These are phyloP conservation scores for Drosophila subquinaria DNA, from an alignment of 2,888 invertebrate species.

Conservation along the genomic window DNA sequence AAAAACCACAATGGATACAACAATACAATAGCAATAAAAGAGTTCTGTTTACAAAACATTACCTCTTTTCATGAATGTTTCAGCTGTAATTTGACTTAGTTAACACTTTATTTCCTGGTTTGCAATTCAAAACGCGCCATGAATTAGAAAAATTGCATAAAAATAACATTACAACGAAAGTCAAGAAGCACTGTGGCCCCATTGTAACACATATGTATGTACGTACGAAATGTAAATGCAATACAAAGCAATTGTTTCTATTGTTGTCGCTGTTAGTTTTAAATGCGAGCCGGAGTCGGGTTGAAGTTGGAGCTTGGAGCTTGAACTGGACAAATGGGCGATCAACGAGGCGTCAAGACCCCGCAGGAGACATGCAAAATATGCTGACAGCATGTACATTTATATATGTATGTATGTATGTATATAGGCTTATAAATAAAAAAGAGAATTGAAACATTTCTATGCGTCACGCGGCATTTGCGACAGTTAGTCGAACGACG, in stretches of 20 bases:
- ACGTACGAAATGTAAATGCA: slow-evolving; percentile 40
- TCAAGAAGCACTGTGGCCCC: slow-evolving; percentile 34
- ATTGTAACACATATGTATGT: slow-evolving; percentile 43
- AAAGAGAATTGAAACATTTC: slow-evolving; percentile 61
- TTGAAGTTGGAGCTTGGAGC: slow-evolving; percentile 16
- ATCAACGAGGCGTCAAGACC: slow-evolving; percentile 64
- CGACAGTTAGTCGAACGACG: slow-evolving; percentile 51
- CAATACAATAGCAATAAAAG: background rate
- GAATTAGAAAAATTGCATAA: slow-evolving; percentile 49
- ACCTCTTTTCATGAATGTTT: background rate
- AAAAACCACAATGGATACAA: background rate
- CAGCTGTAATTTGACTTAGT: slow-evolving; percentile 6
- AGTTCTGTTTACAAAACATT: background rate
- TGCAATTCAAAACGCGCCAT: slow-evolving; percentile 56
- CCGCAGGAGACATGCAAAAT: slow-evolving; percentile 62
- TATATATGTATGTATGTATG: slow-evolving; percentile 1
- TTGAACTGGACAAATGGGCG: slow-evolving; percentile 66
- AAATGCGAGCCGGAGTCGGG: slow-evolving; percentile 47
- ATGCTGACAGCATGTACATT: slow-evolving; percentile 34
- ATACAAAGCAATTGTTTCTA: slow-evolving; percentile 48
- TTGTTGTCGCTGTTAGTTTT: slow-evolving; percentile 25
- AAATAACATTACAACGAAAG: slow-evolving; percentile 22
- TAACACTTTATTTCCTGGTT: slow-evolving; percentile 15
- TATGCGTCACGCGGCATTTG: slow-evolving; percentile 75
- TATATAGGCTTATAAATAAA: slow-evolving; percentile 3